phyloP scores from a whole-genome alignment of 1,140 invertebrate species.

The Eciton burchellii region DNA sequence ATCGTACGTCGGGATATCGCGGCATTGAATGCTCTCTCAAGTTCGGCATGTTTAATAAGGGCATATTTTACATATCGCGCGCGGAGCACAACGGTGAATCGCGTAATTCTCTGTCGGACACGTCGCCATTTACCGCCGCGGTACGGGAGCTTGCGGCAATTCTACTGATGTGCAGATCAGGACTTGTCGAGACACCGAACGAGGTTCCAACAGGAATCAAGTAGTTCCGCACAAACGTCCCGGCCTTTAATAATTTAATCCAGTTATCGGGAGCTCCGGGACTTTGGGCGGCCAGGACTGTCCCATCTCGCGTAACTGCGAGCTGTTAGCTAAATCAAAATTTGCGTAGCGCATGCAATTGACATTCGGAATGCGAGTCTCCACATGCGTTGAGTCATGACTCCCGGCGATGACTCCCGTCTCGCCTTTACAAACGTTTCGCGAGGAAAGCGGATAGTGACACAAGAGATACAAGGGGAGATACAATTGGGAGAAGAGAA shows the following conservation, averaged over 20 bases:
- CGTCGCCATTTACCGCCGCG: constrained; percentile 42
- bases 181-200: constrained; percentile 52
- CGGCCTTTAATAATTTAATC: constrained; percentile 53
- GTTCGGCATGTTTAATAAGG: constrained; percentile 48
- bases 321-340: constrained; percentile 23
- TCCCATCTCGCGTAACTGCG: not conserved
- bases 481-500: no score
- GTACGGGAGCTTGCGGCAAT: constrained; percentile 51
- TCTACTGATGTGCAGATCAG: constrained; percentile 52
- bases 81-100: constrained; percentile 39
- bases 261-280: constrained; percentile 32
- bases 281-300: constrained; percentile 15
- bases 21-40: constrained; percentile 39
- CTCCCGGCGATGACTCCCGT: not conserved
- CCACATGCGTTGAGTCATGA: not conserved
- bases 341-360: not conserved
- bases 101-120: constrained; percentile 60
- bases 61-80: constrained; percentile 56
- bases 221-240: constrained; percentile 56
- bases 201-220: constrained; percentile 60
- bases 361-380: constrained; percentile 12
- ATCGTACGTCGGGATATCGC: not conserved
- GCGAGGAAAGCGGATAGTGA: no score
- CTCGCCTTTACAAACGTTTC: not conserved
- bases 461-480: no score